phyloP scores from a whole-genome alignment of 2,797 vertebrate genomes.

The Pempheris klunzingeri region DNA sequence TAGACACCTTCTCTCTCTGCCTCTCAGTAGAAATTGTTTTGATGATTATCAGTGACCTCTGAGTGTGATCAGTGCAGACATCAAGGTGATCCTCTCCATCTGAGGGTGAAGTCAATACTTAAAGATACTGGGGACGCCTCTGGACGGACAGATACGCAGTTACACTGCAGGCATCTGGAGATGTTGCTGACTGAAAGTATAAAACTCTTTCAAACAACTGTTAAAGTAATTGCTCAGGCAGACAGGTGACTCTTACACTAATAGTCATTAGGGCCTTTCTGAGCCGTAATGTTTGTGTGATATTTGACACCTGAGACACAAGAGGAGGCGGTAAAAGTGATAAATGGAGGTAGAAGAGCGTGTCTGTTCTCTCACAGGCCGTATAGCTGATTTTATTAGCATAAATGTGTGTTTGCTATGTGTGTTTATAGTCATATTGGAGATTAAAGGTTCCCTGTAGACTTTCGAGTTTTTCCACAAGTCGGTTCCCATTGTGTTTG shows the following conservation, averaged over 20 bases:
- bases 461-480: not conserved
- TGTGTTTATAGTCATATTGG: not conserved
- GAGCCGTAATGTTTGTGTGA: not conserved
- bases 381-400: not conserved
- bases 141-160: conserved; percentile 5
- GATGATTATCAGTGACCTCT: conserved; percentile 77
- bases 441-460: not conserved
- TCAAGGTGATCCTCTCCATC: conserved; percentile 67
- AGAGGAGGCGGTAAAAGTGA: conserved; percentile 4
- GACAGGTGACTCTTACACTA: not conserved
- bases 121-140: not conserved
- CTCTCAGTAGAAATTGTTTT: conserved; percentile 54
- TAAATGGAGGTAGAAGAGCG: not conserved
- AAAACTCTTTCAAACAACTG: not conserved
- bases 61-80: conserved; percentile 46
- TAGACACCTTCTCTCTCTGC: conserved; percentile 34
- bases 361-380: conserved; percentile 5
- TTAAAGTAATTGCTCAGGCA: not conserved
- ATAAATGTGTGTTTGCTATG: not conserved
- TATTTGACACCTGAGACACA: not conserved
- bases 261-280: not conserved
- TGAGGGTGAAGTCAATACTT: conserved; percentile 30
- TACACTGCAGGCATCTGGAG: not conserved
- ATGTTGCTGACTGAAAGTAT: conserved; percentile 5
- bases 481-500: not conserved